phyloP scores from a whole-genome alignment of 2,113 vertebrate species.

The Vireo altiloquus region DNA sequence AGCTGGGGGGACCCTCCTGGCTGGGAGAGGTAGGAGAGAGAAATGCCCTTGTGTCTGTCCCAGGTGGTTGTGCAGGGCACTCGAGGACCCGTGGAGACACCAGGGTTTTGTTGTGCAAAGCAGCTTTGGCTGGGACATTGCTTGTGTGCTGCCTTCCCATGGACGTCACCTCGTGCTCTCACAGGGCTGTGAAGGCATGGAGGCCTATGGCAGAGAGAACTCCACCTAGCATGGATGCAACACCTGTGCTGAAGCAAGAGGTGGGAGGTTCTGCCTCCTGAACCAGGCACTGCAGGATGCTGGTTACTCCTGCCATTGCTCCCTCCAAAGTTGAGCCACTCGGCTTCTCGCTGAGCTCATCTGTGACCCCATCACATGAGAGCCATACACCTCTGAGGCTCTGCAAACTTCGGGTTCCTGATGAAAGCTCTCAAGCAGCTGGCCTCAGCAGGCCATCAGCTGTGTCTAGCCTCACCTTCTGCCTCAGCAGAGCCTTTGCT shows the following conservation, averaged over 20 bases:
- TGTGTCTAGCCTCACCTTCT: not conserved
- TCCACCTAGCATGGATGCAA: accelerated
- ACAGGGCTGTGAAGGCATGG: accelerated
- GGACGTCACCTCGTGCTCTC: accelerated
- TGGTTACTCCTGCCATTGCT: not conserved
- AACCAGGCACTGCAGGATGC: not conserved
- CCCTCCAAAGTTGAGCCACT: not conserved
- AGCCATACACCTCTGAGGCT: accelerated
- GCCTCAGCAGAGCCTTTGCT: not conserved
- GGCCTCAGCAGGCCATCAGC: not conserved
- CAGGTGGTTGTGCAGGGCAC: not conserved
- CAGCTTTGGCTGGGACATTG: not conserved
- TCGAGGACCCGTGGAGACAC: accelerated
- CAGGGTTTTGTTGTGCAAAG: not conserved
- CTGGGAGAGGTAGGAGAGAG: not conserved
- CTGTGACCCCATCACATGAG: not conserved
- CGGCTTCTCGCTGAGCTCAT: accelerated
- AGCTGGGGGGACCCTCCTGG: accelerated
- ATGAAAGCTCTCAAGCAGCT: not conserved
- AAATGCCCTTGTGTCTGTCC: accelerated
- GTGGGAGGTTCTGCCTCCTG: accelerated
- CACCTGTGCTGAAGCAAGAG: not conserved
- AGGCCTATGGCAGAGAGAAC: not conserved
- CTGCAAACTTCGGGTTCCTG: not conserved
- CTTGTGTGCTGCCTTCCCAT: accelerated